Evolutionary conservation across 1,140 invertebrate genomes (phyloP), one percentile per base, ranked within the genome.

Genomic region (Phortica variegata): DNA sequence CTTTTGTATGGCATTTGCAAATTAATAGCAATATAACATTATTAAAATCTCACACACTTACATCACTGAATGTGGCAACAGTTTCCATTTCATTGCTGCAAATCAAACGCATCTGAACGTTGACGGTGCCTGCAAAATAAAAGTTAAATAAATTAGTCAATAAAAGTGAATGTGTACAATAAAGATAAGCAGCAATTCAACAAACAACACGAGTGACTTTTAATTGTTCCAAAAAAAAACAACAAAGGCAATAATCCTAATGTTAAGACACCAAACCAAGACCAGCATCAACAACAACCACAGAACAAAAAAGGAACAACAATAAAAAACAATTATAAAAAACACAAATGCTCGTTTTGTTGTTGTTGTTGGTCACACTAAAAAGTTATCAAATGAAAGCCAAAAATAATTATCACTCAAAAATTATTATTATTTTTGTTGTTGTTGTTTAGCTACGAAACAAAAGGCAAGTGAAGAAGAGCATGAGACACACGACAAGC

Each of bases 371-470:
- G 12, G 26, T 29, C 51, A 15, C 54, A 53, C 57, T 52, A 43
- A 49, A 66, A 68, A 68, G 63, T 68, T 68, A 68, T 68, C 65
- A 59, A 57, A 68, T 68, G 62, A 68, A 68, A 68, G 63, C 63
- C 60, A 63, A 68, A 68, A 68, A 68, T 68, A 68, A 68, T 68
- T 68, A 68, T 68, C 63, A 68, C 63, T 53, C 47, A 49, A 68
- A 60, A 6, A 26, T 26, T n/a, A n/a, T n/a, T n/a, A n/a, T n/a
- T n/a, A n/a, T n/a, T n/a, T n/a, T n/a, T n/a, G n/a, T n/a, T n/a
- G n/a, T n/a, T n/a, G n/a, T n/a, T n/a, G n/a, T n/a, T n/a, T n/a
- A n/a, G n/a, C n/a, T n/a, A n/a, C n/a, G n/a, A n/a, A 26, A 26
- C 23, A 26, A 26, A 26, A 26, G 23, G 23, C 23, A 26, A 10